phyloP scores from a whole-genome alignment of 1,140 invertebrate genomes.

The Spodoptera litura region DNA sequence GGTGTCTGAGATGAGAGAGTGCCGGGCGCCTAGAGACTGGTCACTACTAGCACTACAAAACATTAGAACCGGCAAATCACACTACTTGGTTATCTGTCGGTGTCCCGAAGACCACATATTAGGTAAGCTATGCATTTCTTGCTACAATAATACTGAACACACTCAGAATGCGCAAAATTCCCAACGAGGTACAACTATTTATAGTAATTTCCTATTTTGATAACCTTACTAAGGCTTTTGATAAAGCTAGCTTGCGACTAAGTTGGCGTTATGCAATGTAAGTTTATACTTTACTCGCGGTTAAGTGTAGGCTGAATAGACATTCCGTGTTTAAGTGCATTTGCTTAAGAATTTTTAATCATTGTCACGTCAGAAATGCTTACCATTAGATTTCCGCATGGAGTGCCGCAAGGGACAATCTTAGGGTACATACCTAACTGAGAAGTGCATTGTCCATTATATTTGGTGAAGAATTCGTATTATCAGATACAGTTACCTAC shows the following conservation, averaged over 20 bases:
- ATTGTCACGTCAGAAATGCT: neutral
- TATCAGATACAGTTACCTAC: slow-evolving; percentile 29
- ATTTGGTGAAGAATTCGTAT: slow-evolving; percentile 40
- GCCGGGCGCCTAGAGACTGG: slow-evolving; percentile 95
- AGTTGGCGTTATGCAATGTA: neutral
- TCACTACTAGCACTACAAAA: slow-evolving; percentile 96
- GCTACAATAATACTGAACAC: neutral
- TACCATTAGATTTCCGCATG: neutral
- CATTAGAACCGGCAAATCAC: slow-evolving; percentile 96
- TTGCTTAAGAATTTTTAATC: slow-evolving; percentile 7
- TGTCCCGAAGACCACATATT: slow-evolving; percentile 94
- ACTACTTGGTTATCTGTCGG: slow-evolving; percentile 96
- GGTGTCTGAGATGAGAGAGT: slow-evolving; percentile 95
- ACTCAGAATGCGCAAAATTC: neutral
- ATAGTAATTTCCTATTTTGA: neutral
- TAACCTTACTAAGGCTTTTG: neutral
- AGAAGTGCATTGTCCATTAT: slow-evolving; percentile 34
- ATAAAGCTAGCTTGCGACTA: neutral
- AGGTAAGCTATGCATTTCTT: slow-evolving; percentile 86
- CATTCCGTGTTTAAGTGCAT: neutral
- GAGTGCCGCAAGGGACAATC: slow-evolving; percentile 30
- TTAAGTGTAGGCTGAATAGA: neutral
- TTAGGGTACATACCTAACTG: slow-evolving; percentile 8
- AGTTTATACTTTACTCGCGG: neutral
- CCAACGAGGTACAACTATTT: neutral